Evolutionary conservation across 2,113 vertebrate genomes (phyloP).

Genomic region (Platysteira castanea): DNA sequence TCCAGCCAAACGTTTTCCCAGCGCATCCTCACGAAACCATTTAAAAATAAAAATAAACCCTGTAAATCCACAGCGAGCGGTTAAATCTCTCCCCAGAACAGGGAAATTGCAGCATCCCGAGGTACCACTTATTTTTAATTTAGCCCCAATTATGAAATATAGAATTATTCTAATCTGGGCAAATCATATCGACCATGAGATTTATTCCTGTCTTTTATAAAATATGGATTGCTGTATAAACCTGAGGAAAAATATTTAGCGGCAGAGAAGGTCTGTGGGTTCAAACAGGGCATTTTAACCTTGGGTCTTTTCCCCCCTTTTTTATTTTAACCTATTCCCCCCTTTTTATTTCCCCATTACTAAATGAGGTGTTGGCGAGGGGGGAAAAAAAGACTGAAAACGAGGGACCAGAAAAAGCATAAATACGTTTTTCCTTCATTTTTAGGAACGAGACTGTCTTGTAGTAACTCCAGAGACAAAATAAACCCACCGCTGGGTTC

Average conservation of each 20-base stretch:
- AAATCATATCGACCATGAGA: conserved; percentile 17
- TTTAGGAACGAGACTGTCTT: background rate
- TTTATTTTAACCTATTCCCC: background rate
- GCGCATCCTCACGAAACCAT: background rate
- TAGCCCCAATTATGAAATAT: conserved; percentile 44
- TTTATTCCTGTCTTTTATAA: background rate
- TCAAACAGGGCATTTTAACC: background rate
- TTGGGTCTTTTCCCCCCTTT: accelerated
- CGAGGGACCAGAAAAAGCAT: background rate
- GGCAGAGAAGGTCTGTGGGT: background rate
- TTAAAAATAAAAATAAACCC: background rate
- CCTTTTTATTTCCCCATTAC: background rate
- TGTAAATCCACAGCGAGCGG: background rate
- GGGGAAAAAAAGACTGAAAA: background rate
- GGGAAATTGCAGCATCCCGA: conserved; percentile 10
- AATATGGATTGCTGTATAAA: background rate
- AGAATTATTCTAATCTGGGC: conserved; percentile 45
- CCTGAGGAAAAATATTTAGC: background rate
- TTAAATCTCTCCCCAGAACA: background rate
- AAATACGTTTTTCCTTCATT: background rate
- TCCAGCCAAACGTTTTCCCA: background rate
- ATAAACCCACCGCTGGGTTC: background rate
- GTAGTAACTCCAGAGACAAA: background rate
- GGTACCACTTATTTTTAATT: conserved; percentile 46
- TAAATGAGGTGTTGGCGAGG: background rate